Percentiles rank a stretch among this genome's conserved stretches.
Evolutionary conservation across 2,113 vertebrate genomes (phyloP).

Genomic region (Dendropsophus ebraccatus): DNA sequence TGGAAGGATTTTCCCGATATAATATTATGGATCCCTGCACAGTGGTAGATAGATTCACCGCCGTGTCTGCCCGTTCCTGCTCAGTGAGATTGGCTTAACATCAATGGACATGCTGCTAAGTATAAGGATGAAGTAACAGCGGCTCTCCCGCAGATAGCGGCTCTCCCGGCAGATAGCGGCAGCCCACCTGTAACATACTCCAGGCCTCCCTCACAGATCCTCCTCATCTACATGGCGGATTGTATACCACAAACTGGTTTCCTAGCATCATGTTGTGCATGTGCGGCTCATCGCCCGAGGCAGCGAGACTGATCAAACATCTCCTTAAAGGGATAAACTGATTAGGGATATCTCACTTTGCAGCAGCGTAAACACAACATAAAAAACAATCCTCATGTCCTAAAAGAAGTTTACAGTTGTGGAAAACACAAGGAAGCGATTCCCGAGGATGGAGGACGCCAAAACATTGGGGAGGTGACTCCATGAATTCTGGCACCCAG

Average conservation of each 20-base stretch:
- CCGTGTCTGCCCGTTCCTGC: neutral
- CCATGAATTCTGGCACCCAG: too few species aligned
- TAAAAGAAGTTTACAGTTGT: neutral
- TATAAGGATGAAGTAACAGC: neutral
- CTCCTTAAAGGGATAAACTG: slow-evolving; percentile 22
- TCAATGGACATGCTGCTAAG: neutral
- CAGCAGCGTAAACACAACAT: slow-evolving; percentile 23
- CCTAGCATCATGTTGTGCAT: slow-evolving; percentile 30
- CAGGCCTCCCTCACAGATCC: neutral
- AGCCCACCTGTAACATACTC: neutral
- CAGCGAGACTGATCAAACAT: slow-evolving; percentile 38
- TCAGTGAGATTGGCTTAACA: neutral
- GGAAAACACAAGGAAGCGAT: neutral
- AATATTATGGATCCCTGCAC: neutral
- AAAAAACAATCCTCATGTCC: neutral
- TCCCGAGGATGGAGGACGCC: too few species aligned
- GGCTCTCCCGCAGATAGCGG: neutral
- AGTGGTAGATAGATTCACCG: neutral
- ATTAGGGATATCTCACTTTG: slow-evolving; percentile 35
- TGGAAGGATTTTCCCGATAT: neutral
- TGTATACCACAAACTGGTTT: neutral
- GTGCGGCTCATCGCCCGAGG: slow-evolving; percentile 27
- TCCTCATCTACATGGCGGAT: slow-evolving; percentile 22
- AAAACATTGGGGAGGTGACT: too few species aligned
- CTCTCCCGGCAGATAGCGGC: neutral